These are phyloP conservation scores for Baryphthengus martii DNA, from an alignment of 2,113 vertebrate species.

Conservation along the genomic window DNA sequence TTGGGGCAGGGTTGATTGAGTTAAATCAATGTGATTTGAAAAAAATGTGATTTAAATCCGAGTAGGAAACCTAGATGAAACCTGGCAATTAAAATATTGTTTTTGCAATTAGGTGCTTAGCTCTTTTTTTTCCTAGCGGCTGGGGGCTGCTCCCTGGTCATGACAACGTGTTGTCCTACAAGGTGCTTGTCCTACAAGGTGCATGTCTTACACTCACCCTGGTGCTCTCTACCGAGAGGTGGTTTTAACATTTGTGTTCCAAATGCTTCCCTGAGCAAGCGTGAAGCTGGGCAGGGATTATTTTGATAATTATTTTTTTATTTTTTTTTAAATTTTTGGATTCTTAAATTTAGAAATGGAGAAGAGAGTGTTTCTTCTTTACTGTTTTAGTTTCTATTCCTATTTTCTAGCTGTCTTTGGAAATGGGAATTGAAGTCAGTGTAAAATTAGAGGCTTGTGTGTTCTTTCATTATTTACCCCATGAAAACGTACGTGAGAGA, in stretches of 20 bases:
- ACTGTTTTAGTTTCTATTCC: constrained; percentile 41
- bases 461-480: constrained; percentile 14
- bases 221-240: background rate
- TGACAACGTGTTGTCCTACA: background rate
- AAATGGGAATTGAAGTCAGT: constrained; percentile 13
- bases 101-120: background rate
- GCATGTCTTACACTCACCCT: background rate
- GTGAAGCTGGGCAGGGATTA: background rate
- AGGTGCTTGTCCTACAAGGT: background rate
- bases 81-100: constrained; percentile 23
- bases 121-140: background rate
- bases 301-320: background rate
- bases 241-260: background rate
- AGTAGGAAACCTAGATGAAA: constrained; percentile 18
- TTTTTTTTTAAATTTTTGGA: background rate
- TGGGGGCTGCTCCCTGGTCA: background rate
- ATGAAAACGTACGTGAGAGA: background rate
- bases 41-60: background rate
- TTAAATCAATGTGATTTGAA: background rate
- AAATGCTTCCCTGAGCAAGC: background rate
- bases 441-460: background rate
- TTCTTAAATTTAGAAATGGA: background rate
- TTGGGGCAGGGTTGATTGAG: constrained; percentile 25
- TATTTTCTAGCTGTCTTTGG: constrained; percentile 9
- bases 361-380: background rate